These are phyloP conservation scores for Plotosus lineatus DNA, from an alignment of 2,113 vertebrate species.

Conservation along the genomic window DNA sequence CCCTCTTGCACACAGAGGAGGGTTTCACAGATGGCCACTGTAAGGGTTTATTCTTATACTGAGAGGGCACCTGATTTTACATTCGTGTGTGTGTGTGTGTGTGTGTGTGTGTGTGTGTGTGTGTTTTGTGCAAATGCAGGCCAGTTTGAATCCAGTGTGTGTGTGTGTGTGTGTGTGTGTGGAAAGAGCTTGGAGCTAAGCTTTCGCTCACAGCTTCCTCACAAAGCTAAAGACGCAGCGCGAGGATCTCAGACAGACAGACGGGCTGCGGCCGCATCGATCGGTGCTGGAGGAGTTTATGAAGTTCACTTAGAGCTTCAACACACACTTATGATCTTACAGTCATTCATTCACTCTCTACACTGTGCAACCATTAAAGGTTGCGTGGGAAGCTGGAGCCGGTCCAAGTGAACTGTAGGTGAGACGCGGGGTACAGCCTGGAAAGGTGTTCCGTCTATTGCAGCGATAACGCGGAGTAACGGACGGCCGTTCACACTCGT, in stretches of 20 bases:
- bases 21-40: constrained; percentile 80
- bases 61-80: constrained; percentile 72
- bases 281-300: constrained; percentile 60
- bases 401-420: no score
- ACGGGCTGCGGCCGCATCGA: constrained; percentile 72
- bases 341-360: no score
- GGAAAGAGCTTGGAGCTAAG: constrained; percentile 75
- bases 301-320: neutral
- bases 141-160: constrained; percentile 76
- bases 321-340: neutral
- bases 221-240: constrained; percentile 74
- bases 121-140: constrained; percentile 69
- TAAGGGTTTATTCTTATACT: constrained; percentile 65
- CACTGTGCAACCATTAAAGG: no score
- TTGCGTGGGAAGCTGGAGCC: no score
- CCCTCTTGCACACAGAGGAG: constrained; percentile 68
- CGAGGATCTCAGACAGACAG: constrained; percentile 71
- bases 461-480: no score
- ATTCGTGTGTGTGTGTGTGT: constrained; percentile 59
- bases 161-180: constrained; percentile 66
- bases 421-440: no score
- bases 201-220: constrained; percentile 63
- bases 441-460: no score
- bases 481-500: no score
- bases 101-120: constrained; percentile 63